Evolutionary conservation across 2,888 invertebrate genomes (phyloP).

Genomic region (Hydriomena furcata): DNA sequence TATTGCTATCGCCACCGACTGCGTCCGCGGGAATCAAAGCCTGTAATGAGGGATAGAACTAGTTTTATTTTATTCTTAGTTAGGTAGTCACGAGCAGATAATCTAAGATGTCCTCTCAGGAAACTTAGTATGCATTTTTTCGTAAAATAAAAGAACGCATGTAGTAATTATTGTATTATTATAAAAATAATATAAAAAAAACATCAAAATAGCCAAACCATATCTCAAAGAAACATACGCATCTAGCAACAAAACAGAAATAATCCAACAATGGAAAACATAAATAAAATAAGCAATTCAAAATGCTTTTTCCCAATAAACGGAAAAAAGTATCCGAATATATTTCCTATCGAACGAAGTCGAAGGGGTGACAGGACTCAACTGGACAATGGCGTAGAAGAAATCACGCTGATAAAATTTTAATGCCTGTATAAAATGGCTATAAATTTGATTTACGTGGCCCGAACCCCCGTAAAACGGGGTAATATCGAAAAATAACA

Average conservation of each 20-base stretch:
- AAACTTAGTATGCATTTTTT: too few species aligned
- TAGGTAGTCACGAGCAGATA: too few species aligned
- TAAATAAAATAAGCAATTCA: too few species aligned
- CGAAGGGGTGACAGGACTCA: slow-evolving; percentile 59
- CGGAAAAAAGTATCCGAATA: slow-evolving; percentile 16
- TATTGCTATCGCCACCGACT: slow-evolving; percentile 53
- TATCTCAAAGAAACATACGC: too few species aligned
- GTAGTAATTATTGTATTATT: too few species aligned
- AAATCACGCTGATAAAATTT: slow-evolving; percentile 81
- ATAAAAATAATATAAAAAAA: too few species aligned
- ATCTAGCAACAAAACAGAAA: too few species aligned
- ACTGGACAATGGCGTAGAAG: slow-evolving; percentile 74
- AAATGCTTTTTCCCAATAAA: background rate
- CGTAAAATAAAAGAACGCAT: too few species aligned
- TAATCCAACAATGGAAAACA: too few species aligned
- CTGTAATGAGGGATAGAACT: slow-evolving; percentile 60
- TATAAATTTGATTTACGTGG: slow-evolving; percentile 82
- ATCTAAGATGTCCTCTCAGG: too few species aligned
- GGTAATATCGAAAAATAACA: slow-evolving; percentile 82
- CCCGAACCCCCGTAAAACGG: slow-evolving; percentile 70
- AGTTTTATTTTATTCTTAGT: slow-evolving; percentile 1
- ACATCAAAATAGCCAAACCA: too few species aligned
- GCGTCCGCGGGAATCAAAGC: slow-evolving; percentile 63
- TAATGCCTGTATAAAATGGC: slow-evolving; percentile 81
- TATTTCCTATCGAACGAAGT: slow-evolving; percentile 49